phyloP scores from a whole-genome alignment of 2,113 vertebrate species.

The Tapirus terrestris region DNA sequence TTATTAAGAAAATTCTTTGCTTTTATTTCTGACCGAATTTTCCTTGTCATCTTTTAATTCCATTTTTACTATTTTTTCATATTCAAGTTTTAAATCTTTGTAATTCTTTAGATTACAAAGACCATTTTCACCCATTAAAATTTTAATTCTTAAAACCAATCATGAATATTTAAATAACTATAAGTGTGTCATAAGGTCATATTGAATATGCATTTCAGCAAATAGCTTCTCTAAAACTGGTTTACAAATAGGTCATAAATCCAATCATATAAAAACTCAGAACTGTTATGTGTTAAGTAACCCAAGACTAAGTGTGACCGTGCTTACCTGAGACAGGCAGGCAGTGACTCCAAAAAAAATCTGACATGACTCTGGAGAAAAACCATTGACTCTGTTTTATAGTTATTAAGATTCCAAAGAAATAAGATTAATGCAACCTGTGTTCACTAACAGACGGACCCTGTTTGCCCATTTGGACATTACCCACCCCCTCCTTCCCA shows the following conservation, averaged over 20 bases:
- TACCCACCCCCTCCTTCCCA: not conserved
- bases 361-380: conserved; percentile 97
- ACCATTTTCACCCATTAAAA: not conserved
- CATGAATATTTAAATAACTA: not conserved
- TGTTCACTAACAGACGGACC: not conserved
- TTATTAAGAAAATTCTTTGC: not conserved
- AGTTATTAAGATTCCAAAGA: conserved; percentile 86
- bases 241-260: not conserved
- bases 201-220: not conserved
- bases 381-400: conserved; percentile 93
- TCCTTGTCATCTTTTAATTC: not conserved
- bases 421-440: not conserved
- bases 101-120: not conserved
- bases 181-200: not conserved
- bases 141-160: not conserved
- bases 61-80: not conserved
- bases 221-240: not conserved
- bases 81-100: not conserved
- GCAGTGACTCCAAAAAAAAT: conserved; percentile 96
- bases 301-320: not conserved
- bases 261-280: not conserved
- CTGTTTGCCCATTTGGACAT: rapidly evolving
- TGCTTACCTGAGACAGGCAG: conserved; percentile 95
- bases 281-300: not conserved
- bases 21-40: not conserved